Evolutionary conservation across 2,888 invertebrate genomes (phyloP), one percentile per base, ranked within the genome.

Genomic region (Flexamia atlantica): DNA sequence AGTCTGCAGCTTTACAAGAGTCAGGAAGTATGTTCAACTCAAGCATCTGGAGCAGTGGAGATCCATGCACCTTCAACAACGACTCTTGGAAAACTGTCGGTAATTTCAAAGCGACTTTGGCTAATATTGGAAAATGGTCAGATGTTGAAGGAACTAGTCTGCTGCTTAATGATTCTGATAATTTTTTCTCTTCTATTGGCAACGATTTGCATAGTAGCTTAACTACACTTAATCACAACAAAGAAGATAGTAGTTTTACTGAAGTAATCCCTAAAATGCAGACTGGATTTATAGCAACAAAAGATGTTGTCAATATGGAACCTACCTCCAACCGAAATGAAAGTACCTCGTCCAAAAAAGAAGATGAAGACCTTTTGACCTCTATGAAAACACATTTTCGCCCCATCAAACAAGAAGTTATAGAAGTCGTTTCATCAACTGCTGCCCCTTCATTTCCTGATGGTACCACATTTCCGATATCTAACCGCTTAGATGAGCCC

Each of bases 341-440:
- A 10, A 72, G n/a, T 20, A 36, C 40, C 57, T 85, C 87, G 36
- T 86, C 86, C 40, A 88, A 88, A 20, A 87, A 91, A 86, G 90
- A 91, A 88, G 92, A 92, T 87, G 92, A 96, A 89, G 95, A 96
- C 90, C 90, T 96, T 87, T 91, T 96, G 85, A 95, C 95, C 23
- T 95, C 97, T 9, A 92, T 94, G 86, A 93, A 94, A 86, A 97
- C 96, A 84, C 97, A 97, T 91, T 97, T 97, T 91, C 93, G 94
- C 87, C 97, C 97, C 20, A 97, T 97, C 87, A 93, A 93, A 87
- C 93, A 87, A 28, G 86, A 86, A 46, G 30, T 53, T 12, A 81
- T 50, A 30, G 83, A 83, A 50, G 70, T 57, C 3, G 72, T 70
- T 70, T 32, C 64, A 42, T 53, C 81, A 30, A 81, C 68, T 9